Conservation (phyloP, 2,888 invertebrate genomes). For the Sminthurides aquaticus region DNA sequence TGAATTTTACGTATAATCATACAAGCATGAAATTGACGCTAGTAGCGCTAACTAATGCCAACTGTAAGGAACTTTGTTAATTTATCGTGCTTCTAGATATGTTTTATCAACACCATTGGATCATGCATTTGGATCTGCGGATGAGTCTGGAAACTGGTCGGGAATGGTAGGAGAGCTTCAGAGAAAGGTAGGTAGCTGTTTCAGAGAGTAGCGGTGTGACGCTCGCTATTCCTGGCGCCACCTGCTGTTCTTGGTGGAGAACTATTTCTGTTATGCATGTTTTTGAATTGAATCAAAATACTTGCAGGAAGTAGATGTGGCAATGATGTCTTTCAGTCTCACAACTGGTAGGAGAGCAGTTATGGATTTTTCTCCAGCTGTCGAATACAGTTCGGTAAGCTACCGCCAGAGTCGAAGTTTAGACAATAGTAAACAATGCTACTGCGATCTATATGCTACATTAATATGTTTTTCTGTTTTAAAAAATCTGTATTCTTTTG, state of each 20-base stretch:
- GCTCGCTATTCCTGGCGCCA: neutral
- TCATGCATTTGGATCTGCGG: slow-evolving; percentile 31
- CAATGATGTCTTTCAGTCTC: slow-evolving; percentile 38
- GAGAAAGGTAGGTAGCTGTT: slow-evolving; percentile 27
- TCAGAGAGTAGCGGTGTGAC: neutral
- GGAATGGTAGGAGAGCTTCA: slow-evolving; percentile 41
- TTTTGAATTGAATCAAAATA: neutral
- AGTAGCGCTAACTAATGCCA: neutral
- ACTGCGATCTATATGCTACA: too few relatives aligned
- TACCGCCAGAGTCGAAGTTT: neutral
- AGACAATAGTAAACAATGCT: too few relatives aligned
- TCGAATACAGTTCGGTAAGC: slow-evolving; percentile 39
- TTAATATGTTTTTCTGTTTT: too few relatives aligned
- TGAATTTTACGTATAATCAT: slow-evolving; percentile 36
- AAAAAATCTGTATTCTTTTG: too few relatives aligned
- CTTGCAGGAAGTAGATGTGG: slow-evolving; percentile 37
- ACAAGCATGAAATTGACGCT: neutral
- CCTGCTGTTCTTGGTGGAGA: neutral
- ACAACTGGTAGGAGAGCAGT: slow-evolving; percentile 29
- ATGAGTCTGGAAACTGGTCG: slow-evolving; percentile 34
- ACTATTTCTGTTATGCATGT: neutral
- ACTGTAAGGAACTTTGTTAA: neutral
- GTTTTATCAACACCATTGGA: slow-evolving; percentile 31
- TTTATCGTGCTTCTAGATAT: slow-evolving; percentile 22
- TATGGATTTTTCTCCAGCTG: slow-evolving; percentile 41